Base-by-base conservation (phyloP, 2,113 vertebrate species). In the Nipponia nippon region DNA sequence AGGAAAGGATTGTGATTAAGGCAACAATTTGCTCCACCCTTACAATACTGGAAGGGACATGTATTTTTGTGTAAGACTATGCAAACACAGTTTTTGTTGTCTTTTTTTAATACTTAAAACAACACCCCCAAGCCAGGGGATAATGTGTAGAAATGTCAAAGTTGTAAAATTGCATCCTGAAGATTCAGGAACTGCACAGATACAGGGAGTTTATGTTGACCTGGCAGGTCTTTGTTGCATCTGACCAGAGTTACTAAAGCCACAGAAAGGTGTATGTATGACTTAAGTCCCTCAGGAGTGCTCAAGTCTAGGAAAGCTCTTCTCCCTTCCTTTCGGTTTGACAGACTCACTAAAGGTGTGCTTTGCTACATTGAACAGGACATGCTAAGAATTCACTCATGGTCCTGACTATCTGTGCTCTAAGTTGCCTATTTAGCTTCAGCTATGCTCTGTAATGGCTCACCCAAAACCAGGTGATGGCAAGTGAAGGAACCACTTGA, bases 311-410 rank as follows among this genome's bases (percentile, higher is more conserved):
- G 61, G 49, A 77, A 44, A 72, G 18, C 42, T 67, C 7, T 69
- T 71, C 16, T 83, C 16, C 11, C 10, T 71, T 91, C 12, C 23
- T 2, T 1, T 65, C 82, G 52, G 7, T 76, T 71, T 89, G 61
- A 36, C 19, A 67, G 34, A 21, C 77, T 75, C 26, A 2, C 32
- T 86, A 36, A 61, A 70, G 34, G 21, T 86, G 30, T 26, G 17
- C 38, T 72, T 71, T 52, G 29, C 38, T 76, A 38, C 7, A 6
- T 36, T 0, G 0, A 75, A 17, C 18, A 42, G 47, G 15, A 20
- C 22, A 7, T 56, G 47, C 26, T 36, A 19, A 25, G 56, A 65
- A 61, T 65, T 88, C 10, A 3, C 6, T 77, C 10, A 1, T 12
- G 50, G 32, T 87, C 22, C 44, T 89, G 49, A 3, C 52, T 65